Evolutionary conservation across 2,797 vertebrate species (phyloP).

Genomic region (Nasua narica): DNA sequence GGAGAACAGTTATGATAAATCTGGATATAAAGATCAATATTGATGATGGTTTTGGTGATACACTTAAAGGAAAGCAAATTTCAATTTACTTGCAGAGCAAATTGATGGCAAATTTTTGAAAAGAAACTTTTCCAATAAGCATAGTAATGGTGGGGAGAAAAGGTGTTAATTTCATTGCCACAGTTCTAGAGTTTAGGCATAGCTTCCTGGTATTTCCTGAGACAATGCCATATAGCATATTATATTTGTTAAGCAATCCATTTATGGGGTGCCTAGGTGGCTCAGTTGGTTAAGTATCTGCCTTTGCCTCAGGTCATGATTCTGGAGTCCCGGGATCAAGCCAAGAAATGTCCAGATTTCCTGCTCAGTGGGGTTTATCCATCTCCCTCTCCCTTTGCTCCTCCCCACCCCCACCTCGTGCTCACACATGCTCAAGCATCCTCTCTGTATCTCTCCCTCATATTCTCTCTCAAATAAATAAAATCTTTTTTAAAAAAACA

Average conservation of each 20-base stretch:
- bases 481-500: background rate
- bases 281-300: background rate
- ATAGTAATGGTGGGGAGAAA: background rate
- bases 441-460: background rate
- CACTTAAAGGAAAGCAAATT: background rate
- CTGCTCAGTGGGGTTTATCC: background rate
- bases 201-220: background rate
- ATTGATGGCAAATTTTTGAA: background rate
- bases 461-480: background rate
- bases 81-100: background rate
- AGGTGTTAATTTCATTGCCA: background rate
- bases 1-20: background rate
- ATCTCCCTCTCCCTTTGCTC: background rate
- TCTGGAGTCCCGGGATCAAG: background rate
- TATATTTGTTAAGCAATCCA: background rate
- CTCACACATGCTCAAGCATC: too few species aligned
- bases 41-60: background rate
- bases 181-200: background rate
- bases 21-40: background rate
- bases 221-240: background rate
- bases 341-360: background rate
- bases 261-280: background rate
- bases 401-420: too few species aligned
- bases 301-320: background rate
- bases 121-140: background rate